Conservation (phyloP, 2,888 invertebrate species). For the Phania funesta region DNA sequence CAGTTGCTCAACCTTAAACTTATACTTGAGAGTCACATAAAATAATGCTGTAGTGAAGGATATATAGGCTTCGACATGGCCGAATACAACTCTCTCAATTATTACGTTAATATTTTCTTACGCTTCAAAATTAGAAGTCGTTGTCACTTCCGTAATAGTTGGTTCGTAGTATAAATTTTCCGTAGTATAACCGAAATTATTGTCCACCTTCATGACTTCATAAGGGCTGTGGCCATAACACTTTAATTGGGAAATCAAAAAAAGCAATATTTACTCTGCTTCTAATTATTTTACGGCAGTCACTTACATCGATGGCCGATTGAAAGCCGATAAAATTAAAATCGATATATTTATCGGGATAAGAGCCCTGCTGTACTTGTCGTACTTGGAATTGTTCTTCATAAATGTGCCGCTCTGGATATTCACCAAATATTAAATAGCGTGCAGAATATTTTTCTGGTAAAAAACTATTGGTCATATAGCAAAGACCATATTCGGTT, state of each 20-base stretch:
- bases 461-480: conserved; percentile 74
- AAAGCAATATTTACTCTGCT: not conserved
- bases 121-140: conserved; percentile 64
- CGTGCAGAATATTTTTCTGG: conserved; percentile 73
- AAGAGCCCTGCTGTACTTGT: conserved; percentile 67
- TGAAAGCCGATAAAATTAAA: conserved; percentile 75
- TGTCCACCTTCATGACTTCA: conserved; percentile 68
- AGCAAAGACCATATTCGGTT: conserved; percentile 79
- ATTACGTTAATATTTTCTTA: conserved; percentile 21
- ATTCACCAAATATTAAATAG: conserved; percentile 73
- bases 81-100: too few relatives aligned
- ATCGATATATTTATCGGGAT: conserved; percentile 74
- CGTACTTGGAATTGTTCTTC: conserved; percentile 57
- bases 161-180: conserved; percentile 61
- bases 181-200: conserved; percentile 62
- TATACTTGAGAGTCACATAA: too few relatives aligned
- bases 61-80: too few relatives aligned
- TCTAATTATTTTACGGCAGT: not conserved
- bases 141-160: conserved; percentile 53
- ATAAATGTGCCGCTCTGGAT: conserved; percentile 66
- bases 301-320: conserved; percentile 62
- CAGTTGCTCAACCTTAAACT: too few relatives aligned
- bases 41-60: too few relatives aligned
- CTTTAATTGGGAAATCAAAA: conserved; percentile 13
- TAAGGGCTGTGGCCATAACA: conserved; percentile 66